Conservation (phyloP, 2,888 invertebrate species). For the Onthophagus sagittarius region DNA sequence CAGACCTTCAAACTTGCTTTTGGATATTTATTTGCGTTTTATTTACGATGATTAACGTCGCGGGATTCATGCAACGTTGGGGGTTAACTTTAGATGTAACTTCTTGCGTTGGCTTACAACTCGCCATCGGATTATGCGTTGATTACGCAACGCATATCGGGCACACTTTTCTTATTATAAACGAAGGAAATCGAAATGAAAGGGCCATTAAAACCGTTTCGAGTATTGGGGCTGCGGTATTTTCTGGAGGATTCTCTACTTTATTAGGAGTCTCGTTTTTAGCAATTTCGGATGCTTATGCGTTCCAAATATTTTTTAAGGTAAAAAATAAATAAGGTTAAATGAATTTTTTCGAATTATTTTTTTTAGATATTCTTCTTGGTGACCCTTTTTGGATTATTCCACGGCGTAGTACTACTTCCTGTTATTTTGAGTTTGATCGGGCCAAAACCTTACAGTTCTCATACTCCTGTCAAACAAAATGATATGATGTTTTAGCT, state of each 20-base stretch:
- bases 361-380: conserved; percentile 74
- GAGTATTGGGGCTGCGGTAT: conserved; percentile 71
- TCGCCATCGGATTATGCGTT: conserved; percentile 78
- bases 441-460: conserved; percentile 58
- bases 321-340: conserved; percentile 35
- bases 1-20: conserved; percentile 70
- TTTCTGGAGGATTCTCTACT: conserved; percentile 75
- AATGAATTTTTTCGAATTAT: conserved; percentile 2
- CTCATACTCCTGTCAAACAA: conserved; percentile 33
- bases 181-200: conserved; percentile 53
- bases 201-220: conserved; percentile 63
- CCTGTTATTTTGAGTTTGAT: conserved; percentile 71
- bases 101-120: conserved; percentile 74
- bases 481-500: conserved; percentile 25
- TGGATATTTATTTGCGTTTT: conserved; percentile 75
- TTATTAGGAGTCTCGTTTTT: conserved; percentile 69
- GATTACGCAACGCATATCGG: conserved; percentile 82
- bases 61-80: conserved; percentile 78
- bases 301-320: conserved; percentile 71
- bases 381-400: conserved; percentile 74
- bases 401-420: conserved; percentile 70
- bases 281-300: conserved; percentile 68
- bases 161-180: conserved; percentile 70
- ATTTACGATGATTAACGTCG: conserved; percentile 68
- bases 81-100: conserved; percentile 78